Percentiles rank a stretch among this genome's conserved stretches.
Conservation (phyloP, 2,888 invertebrate species). For the Stegana nigrithorax region DNA sequence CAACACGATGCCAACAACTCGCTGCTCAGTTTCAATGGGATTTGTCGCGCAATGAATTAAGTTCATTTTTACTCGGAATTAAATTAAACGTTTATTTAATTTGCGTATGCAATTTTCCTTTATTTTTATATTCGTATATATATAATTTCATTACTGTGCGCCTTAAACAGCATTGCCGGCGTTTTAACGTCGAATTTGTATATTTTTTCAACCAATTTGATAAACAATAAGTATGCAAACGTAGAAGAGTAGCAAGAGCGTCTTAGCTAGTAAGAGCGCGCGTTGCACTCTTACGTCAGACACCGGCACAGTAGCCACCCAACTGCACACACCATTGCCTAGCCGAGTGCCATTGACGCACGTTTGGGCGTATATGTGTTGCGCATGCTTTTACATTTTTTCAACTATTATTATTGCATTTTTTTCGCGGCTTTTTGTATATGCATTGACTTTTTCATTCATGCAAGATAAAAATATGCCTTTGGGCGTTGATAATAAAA, state of each 20-base stretch:
- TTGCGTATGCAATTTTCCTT: too few relatives aligned
- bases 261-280: neutral
- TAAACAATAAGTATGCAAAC: too few relatives aligned
- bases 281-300: neutral
- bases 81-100: too few relatives aligned
- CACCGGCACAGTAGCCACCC: neutral
- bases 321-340: neutral
- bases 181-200: constrained; percentile 45
- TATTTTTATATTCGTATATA: too few relatives aligned
- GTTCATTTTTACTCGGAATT: too few relatives aligned
- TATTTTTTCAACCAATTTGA: too few relatives aligned
- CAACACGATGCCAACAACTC: too few relatives aligned
- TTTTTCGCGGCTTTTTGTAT: neutral
- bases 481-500: neutral
- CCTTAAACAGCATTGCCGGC: too few relatives aligned
- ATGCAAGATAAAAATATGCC: neutral
- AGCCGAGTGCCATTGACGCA: neutral
- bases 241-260: constrained; percentile 1
- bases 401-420: neutral
- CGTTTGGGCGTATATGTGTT: constrained; percentile 16
- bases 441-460: neutral
- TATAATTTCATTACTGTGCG: too few relatives aligned
- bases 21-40: too few relatives aligned
- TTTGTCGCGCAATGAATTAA: too few relatives aligned
- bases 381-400: constrained; percentile 6